Percentiles rank a stretch among this genome's conserved stretches.
phyloP scores from a whole-genome alignment of 2,797 vertebrate species.

The Neostethus bicornis region DNA sequence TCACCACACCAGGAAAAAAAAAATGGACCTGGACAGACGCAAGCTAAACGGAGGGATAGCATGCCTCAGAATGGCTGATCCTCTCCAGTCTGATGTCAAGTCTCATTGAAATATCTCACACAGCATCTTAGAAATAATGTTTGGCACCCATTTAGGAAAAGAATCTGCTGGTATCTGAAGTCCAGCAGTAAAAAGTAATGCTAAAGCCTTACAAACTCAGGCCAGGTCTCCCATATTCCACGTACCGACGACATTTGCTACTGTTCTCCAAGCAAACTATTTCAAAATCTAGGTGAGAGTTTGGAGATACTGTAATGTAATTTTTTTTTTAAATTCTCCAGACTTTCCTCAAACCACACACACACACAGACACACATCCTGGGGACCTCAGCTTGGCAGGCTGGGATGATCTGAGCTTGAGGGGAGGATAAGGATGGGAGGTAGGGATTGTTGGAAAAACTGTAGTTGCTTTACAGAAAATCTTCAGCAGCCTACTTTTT shows the following conservation, averaged over 20 bases:
- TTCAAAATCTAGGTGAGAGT: conserved; percentile 46
- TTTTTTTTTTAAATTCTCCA: conserved; percentile 45
- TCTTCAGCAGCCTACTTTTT: conserved; percentile 63
- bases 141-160: conserved; percentile 57
- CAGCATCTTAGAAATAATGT: conserved; percentile 60
- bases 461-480: conserved; percentile 71
- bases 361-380: conserved; percentile 3
- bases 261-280: conserved; percentile 28
- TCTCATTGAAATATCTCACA: conserved; percentile 39
- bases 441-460: conserved; percentile 67
- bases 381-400: conserved; percentile 75
- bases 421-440: conserved; percentile 48
- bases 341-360: conserved; percentile 11
- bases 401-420: conserved; percentile 59
- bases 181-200: conserved; percentile 26
- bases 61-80: conserved; percentile 13
- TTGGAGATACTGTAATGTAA: conserved; percentile 39
- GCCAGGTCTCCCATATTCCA: conserved; percentile 18
- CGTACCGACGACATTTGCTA: conserved; percentile 23
- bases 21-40: conserved; percentile 21
- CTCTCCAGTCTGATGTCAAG: conserved; percentile 18
- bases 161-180: conserved; percentile 19
- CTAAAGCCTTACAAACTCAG: conserved; percentile 46
- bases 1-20: conserved; percentile 27
- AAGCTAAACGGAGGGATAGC: conserved; percentile 33